Percentiles rank a stretch among this genome's conserved stretches.
Evolutionary conservation across 2,113 vertebrate genomes (phyloP).

Genomic region (Eublepharis macularius): DNA sequence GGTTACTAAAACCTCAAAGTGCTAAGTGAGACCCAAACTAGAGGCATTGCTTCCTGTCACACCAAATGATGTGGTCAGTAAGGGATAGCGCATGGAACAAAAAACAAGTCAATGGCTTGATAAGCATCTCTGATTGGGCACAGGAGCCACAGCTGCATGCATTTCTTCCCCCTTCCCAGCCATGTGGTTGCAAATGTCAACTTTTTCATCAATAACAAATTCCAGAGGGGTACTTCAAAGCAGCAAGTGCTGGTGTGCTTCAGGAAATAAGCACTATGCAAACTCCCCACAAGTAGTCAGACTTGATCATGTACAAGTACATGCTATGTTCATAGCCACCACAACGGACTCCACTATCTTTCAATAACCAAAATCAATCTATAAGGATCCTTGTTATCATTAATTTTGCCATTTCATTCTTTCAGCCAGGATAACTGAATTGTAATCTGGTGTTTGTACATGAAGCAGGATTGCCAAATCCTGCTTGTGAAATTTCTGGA

Average conservation of each 20-base stretch:
- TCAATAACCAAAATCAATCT: not conserved
- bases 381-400: not conserved
- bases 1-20: slow-evolving; percentile 48
- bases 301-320: not conserved
- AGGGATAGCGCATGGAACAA: slow-evolving; percentile 69
- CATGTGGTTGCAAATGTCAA: slow-evolving; percentile 23
- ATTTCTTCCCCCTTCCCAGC: slow-evolving; percentile 20
- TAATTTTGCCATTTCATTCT: not conserved
- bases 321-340: not conserved
- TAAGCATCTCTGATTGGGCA: slow-evolving; percentile 61
- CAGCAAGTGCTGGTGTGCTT: not conserved
- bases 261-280: not conserved
- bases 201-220: not conserved
- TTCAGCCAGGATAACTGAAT: not conserved
- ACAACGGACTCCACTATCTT: not conserved
- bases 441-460: not conserved
- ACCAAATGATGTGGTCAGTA: slow-evolving; percentile 72
- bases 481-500: too few relatives aligned
- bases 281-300: not conserved
- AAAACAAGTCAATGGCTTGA: slow-evolving; percentile 34
- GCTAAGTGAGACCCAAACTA: slow-evolving; percentile 66
- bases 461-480: too few relatives aligned
- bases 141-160: slow-evolving; percentile 52
- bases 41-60: slow-evolving; percentile 77
- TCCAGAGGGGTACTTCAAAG: slow-evolving; percentile 10